Percentiles rank a stretch among this genome's conserved stretches.
Evolutionary conservation across 2,797 vertebrate genomes (phyloP).

Genomic region (Tokudaia muenninki): DNA sequence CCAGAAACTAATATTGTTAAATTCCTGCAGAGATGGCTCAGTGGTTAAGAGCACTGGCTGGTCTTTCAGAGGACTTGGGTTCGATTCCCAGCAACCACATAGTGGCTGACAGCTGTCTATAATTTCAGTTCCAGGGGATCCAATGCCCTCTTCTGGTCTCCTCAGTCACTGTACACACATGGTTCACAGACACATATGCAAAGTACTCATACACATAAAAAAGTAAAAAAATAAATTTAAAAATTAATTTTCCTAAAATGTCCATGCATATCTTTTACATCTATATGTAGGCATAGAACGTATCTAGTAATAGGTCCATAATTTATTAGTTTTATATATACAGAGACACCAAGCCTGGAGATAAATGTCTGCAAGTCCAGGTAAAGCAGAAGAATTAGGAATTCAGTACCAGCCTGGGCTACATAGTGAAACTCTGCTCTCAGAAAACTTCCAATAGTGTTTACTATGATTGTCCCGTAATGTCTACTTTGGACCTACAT

Average conservation of each 20-base stretch:
- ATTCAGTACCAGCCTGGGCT: neutral
- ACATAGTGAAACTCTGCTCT: neutral
- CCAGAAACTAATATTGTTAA: conserved; percentile 16
- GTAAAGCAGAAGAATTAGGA: neutral
- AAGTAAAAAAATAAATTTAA: neutral
- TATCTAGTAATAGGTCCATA: neutral
- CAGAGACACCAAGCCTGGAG: neutral
- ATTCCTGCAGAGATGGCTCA: neutral
- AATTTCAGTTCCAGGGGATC: neutral
- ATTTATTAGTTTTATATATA: neutral
- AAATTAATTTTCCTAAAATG: neutral
- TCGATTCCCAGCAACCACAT: neutral
- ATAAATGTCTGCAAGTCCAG: neutral
- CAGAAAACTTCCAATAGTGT: neutral
- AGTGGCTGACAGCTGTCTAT: neutral
- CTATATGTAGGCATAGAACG: neutral
- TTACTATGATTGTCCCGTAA: neutral
- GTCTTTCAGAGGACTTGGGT: neutral
- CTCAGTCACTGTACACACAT: neutral
- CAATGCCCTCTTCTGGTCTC: neutral
- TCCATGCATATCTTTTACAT: neutral
- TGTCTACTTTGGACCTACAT: neutral
- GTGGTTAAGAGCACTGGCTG: neutral
- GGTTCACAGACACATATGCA: no score
- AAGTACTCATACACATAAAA: neutral